These are phyloP conservation scores for Rosalia funebris DNA, from an alignment of 2,888 invertebrate genomes.

Conservation along the genomic window DNA sequence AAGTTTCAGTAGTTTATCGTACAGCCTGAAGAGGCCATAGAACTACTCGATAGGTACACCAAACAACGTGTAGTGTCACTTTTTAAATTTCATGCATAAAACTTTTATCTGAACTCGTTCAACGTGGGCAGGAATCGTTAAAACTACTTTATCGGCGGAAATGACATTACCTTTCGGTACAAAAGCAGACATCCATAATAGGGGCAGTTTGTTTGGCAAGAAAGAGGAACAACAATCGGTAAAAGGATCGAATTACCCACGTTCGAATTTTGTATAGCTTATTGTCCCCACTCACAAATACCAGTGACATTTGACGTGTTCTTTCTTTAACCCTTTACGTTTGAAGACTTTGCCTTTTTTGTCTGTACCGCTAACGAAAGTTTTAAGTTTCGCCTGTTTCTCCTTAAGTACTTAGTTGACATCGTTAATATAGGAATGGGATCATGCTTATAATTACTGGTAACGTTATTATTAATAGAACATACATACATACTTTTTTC, in stretches of 20 bases:
- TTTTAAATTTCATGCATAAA: no score
- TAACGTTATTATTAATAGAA: no score
- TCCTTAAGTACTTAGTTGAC: no score
- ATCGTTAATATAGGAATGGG: no score
- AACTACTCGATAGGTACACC: no score
- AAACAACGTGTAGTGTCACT: no score
- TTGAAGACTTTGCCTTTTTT: not conserved
- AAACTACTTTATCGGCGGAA: slow-evolving; percentile 36
- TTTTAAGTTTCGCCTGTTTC: not conserved
- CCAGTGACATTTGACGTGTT: slow-evolving; percentile 33
- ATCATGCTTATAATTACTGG: no score
- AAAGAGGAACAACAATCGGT: slow-evolving; percentile 45
- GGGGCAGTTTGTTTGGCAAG: slow-evolving; percentile 51
- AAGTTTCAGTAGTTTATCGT: no score
- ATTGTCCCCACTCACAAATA: slow-evolving; percentile 37
- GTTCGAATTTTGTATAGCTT: slow-evolving; percentile 47
- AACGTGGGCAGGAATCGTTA: slow-evolving; percentile 1
- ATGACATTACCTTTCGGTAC: slow-evolving; percentile 39
- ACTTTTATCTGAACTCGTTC: not conserved
- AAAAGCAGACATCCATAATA: slow-evolving; percentile 46
- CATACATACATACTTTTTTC: no score
- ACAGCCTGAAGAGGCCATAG: no score
- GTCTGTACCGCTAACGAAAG: not conserved
- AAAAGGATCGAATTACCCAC: slow-evolving; percentile 51
- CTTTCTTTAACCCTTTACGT: slow-evolving; percentile 19